A percentile compares a stretch with the other conserved stretches of the same genome.
Conservation (phyloP, 2,888 invertebrate species). For the Rutpela maculata region DNA sequence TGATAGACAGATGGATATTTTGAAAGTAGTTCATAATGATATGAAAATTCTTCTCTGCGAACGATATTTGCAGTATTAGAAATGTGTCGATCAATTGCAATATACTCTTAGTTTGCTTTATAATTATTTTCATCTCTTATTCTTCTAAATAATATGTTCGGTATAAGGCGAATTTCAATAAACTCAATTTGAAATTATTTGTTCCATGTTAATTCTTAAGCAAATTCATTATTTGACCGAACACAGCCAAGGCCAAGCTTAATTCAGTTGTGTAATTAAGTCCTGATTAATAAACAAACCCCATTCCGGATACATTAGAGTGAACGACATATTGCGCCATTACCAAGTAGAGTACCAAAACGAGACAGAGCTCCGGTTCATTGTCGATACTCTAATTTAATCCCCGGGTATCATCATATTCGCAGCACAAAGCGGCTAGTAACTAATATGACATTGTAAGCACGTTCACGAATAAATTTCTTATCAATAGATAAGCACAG, state of each 20-base stretch:
- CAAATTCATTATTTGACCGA: neutral
- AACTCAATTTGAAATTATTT: neutral
- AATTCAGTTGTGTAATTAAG: slow-evolving; percentile 1
- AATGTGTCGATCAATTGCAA: too few relatives aligned
- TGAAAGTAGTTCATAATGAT: too few relatives aligned
- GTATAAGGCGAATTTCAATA: neutral
- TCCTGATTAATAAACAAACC: slow-evolving; percentile 32
- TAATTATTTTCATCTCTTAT: too few relatives aligned
- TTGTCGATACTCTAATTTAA: slow-evolving; percentile 36
- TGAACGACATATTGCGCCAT: slow-evolving; percentile 17
- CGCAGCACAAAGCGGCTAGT: slow-evolving; percentile 30
- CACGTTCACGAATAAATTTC: slow-evolving; percentile 36
- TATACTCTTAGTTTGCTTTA: too few relatives aligned
- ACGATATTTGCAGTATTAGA: too few relatives aligned
- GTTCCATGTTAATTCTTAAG: neutral
- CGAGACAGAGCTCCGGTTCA: slow-evolving; percentile 9
- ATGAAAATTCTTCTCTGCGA: too few relatives aligned
- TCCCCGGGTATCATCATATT: slow-evolving; percentile 25
- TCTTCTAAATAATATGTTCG: too few relatives aligned
- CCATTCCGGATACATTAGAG: slow-evolving; percentile 20
- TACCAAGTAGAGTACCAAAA: slow-evolving; percentile 13
- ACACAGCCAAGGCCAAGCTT: neutral
- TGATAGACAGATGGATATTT: too few relatives aligned
- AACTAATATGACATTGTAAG: slow-evolving; percentile 32
- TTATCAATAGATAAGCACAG: slow-evolving; percentile 35